Conservation (phyloP, 2,888 invertebrate genomes). For the Schizotus pectinicornis region DNA sequence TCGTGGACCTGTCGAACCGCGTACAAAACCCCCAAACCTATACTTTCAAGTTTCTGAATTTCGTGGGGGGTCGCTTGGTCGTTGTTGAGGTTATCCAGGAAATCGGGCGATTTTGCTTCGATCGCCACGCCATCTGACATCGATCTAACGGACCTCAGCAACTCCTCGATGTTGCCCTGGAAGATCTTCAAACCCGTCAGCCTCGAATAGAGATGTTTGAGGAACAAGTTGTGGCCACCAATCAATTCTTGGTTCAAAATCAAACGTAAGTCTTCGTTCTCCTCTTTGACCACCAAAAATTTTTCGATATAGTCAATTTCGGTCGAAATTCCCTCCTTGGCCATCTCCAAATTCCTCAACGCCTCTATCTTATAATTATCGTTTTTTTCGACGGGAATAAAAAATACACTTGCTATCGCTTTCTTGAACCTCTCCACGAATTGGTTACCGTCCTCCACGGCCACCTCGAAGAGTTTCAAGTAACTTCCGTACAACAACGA, state of each 20-base stretch:
- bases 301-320: conserved; percentile 6
- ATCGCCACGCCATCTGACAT: not conserved
- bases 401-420: not conserved
- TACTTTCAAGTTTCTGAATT: not conserved
- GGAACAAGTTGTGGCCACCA: not conserved
- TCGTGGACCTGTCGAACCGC: conserved; percentile 3
- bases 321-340: not conserved
- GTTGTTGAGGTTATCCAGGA: not conserved
- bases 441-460: not conserved
- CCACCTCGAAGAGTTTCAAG: conserved; percentile 7
- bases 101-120: not conserved
- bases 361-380: not conserved
- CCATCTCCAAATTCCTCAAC: not conserved
- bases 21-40: conserved; percentile 4
- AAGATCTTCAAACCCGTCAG: conserved; percentile 1
- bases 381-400: not conserved
- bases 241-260: not conserved
- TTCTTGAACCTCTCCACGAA: conserved; percentile 1
- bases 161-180: not conserved
- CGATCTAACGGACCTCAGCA: not conserved
- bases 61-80: not conserved
- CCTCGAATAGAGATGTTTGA: conserved; percentile 3
- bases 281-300: not conserved
- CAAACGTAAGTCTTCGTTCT: not conserved
- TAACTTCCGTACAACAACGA: conserved; percentile 1